Evolutionary conservation across 2,797 vertebrate genomes (phyloP), one percentile per base, ranked within the genome.

Genomic region (Sarcoramphus papa): DNA sequence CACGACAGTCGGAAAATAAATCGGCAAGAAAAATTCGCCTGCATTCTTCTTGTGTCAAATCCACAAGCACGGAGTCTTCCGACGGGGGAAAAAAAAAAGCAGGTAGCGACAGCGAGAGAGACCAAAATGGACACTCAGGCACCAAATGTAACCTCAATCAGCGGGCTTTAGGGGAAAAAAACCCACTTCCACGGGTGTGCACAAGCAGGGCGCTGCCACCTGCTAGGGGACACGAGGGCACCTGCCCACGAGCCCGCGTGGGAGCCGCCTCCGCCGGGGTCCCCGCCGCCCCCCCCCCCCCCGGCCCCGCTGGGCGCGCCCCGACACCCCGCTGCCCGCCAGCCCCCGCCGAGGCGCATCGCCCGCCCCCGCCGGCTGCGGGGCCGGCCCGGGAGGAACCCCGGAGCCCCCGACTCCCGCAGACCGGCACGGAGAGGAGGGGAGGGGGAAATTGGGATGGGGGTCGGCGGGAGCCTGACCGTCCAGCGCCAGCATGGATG

Each of bases 401-500:
- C 37, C 47, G 27, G 41, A 50, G 21, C 22, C 54, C 69, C 28
- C 28, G 20, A 10, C 12, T 18, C 77, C 76, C 41, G 15, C 59
- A 28, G 24, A 45, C 37, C n/a, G 30, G 33, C 60, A 19, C 30
- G 12, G 41, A 33, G 40, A 22, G 33, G 54, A 12, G 37, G 23
- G 9, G 33, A 6, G 35, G 7, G 56, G 20, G 59, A 17, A 47
- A 43, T 23, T 30, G 45, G 83, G 79, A 25, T 6, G 84, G 73
- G 37, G 47, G 53, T 15, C 45, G n/a, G 47, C 31, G 74, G 74
- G 82, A 79, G 69, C 79, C 93, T 95, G 93, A 96, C 95, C 95
- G 93, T 96, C 95, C 91, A 96, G 86, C 25, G 95, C 99, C 97
- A 99, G 98, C 99, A 99, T 98, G 33, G 99, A 99, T 56, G 99